phyloP scores from a whole-genome alignment of 2,797 vertebrate species.

The Myripristis jacobus region DNA sequence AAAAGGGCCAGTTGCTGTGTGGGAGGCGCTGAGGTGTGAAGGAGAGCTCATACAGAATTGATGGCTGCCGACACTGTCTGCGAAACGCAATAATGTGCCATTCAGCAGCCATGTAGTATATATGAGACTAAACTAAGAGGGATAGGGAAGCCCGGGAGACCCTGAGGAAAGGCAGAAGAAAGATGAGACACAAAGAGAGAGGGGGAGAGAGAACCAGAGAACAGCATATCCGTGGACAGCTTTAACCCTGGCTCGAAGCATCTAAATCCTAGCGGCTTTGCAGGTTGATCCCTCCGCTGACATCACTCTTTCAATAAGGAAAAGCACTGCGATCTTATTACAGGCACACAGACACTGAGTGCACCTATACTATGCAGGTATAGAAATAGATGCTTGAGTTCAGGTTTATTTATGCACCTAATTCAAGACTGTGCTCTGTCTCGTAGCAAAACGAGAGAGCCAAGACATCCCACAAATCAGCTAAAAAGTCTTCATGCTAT shows the following conservation, averaged over 20 bases:
- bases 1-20: constrained; percentile 58
- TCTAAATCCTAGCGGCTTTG: constrained; percentile 55
- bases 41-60: constrained; percentile 74
- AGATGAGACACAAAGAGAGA: constrained; percentile 51
- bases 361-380: no score
- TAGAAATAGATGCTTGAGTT: no score
- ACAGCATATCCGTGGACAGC: constrained; percentile 59
- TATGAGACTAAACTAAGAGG: constrained; percentile 73
- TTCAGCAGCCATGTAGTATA: constrained; percentile 75
- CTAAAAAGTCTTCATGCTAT: no score
- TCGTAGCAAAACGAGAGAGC: background rate
- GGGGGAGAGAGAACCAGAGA: constrained; percentile 48
- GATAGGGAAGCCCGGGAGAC: constrained; percentile 55
- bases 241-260: constrained; percentile 50
- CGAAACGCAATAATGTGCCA: constrained; percentile 76
- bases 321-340: constrained; percentile 26
- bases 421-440: background rate
- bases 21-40: constrained; percentile 66
- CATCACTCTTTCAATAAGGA: constrained; percentile 43
- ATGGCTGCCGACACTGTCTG: constrained; percentile 71
- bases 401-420: background rate
- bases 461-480: no score
- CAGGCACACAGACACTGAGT: background rate
- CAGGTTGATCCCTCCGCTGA: constrained; percentile 45
- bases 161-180: constrained; percentile 65